A percentile compares a stretch with the other conserved stretches of the same genome.
Conservation (phyloP, 2,888 invertebrate species). For the Terebella lapidaria region DNA sequence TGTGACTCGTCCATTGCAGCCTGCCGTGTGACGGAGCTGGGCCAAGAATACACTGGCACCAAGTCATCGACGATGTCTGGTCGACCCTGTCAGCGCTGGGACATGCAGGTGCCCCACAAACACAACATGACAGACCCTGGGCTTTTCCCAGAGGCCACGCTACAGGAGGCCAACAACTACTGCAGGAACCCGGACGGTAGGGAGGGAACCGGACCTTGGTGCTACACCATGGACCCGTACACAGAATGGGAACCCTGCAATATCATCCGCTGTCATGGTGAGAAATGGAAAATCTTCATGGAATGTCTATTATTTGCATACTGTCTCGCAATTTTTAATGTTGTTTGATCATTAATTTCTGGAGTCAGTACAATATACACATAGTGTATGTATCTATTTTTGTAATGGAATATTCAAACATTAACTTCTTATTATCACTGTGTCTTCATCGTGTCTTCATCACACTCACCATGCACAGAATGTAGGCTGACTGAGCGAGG, state of each 20-base stretch:
- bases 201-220: slow-evolving; percentile 3
- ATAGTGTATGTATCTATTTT: too few species aligned
- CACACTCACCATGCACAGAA: too few species aligned
- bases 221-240: slow-evolving; percentile 2
- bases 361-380: too few species aligned
- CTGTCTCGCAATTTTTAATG: too few species aligned
- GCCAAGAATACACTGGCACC: background rate
- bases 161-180: background rate
- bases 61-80: background rate
- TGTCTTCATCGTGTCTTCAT: too few species aligned
- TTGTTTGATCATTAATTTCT: too few species aligned
- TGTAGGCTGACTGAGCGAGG: too few species aligned
- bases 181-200: slow-evolving; percentile 6
- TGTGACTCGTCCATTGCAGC: too few species aligned
- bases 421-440: too few species aligned
- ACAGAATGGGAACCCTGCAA: slow-evolving; percentile 3
- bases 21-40: background rate
- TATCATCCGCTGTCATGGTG: slow-evolving; percentile 2
- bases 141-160: background rate
- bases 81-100: background rate
- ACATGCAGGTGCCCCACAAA: background rate
- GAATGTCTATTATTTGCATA: too few species aligned
- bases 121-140: background rate
- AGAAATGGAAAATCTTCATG: too few species aligned
- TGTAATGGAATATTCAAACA: too few species aligned